Conservation (phyloP, 2,797 vertebrate genomes). For the Takifugu rubripes region DNA sequence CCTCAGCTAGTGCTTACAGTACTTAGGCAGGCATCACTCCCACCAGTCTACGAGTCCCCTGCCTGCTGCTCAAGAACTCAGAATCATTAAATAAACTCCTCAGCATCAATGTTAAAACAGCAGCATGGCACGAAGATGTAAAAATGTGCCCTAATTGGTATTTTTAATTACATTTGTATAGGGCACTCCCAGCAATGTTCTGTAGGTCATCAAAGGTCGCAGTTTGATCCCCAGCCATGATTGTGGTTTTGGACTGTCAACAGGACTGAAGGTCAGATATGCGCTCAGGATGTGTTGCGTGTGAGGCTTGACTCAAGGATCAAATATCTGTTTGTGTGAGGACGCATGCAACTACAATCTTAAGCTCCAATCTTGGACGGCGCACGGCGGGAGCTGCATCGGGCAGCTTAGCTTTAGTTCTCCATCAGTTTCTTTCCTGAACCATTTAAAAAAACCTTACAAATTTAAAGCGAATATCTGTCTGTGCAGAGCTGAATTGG, state of each 20-base stretch:
- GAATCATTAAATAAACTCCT: slow-evolving; percentile 16
- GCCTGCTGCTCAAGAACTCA: slow-evolving; percentile 16
- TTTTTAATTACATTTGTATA: no score
- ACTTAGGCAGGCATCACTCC: slow-evolving; percentile 5
- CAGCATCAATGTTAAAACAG: not conserved
- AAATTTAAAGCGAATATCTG: no score
- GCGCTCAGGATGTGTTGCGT: slow-evolving; percentile 19
- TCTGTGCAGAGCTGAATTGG: no score
- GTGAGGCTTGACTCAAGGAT: slow-evolving; percentile 34
- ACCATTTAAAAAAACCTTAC: no score
- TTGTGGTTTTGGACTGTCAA: slow-evolving; percentile 12
- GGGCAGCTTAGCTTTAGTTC: slow-evolving; percentile 8
- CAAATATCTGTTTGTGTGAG: slow-evolving; percentile 24
- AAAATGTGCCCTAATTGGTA: no score
- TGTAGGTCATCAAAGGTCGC: slow-evolving; percentile 19
- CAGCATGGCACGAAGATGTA: no score
- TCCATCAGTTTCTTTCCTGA: slow-evolving; percentile 9
- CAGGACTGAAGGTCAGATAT: slow-evolving; percentile 7
- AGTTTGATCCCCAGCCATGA: slow-evolving; percentile 8
- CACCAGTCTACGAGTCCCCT: slow-evolving; percentile 15
- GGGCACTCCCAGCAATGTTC: no score
- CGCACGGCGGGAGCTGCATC: not conserved
- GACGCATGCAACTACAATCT: slow-evolving; percentile 13
- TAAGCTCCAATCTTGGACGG: slow-evolving; percentile 13
- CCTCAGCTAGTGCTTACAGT: slow-evolving; percentile 55